Conservation (phyloP, 2,797 vertebrate species). For the Enteromius treurensis region DNA sequence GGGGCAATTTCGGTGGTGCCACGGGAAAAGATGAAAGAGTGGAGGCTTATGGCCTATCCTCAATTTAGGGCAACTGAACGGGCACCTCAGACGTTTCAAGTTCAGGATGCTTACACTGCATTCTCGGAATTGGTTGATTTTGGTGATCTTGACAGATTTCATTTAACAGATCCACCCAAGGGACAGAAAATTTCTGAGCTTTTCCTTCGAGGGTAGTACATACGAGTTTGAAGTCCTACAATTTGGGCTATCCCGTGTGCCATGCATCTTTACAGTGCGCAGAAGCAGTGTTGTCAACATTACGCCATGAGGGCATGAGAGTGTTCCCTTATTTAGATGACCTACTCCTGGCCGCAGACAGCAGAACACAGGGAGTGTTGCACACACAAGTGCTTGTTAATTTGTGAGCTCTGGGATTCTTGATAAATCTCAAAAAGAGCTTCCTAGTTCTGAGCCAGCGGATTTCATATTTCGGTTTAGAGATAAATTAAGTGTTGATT, state of each 20-base stretch:
- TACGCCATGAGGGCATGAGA: not conserved
- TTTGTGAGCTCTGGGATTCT: not conserved
- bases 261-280: not conserved
- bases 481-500: no score
- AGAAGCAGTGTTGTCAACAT: not conserved
- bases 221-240: not conserved
- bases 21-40: not conserved
- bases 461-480: not conserved
- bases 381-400: not conserved
- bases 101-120: not conserved
- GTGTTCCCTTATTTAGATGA: not conserved
- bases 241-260: not conserved
- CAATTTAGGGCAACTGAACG: not conserved
- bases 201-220: not conserved
- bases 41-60: not conserved
- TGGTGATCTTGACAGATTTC: not conserved
- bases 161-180: not conserved
- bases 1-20: not conserved
- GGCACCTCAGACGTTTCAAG: not conserved
- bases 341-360: not conserved
- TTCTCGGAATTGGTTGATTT: not conserved
- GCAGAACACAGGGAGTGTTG: not conserved
- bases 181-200: not conserved
- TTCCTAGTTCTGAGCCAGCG: not conserved
- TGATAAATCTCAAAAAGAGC: not conserved